A percentile compares a stretch with the other conserved stretches of the same genome.
phyloP scores from a whole-genome alignment of 2,113 vertebrate genomes.

The Poicephalus meyeri region DNA sequence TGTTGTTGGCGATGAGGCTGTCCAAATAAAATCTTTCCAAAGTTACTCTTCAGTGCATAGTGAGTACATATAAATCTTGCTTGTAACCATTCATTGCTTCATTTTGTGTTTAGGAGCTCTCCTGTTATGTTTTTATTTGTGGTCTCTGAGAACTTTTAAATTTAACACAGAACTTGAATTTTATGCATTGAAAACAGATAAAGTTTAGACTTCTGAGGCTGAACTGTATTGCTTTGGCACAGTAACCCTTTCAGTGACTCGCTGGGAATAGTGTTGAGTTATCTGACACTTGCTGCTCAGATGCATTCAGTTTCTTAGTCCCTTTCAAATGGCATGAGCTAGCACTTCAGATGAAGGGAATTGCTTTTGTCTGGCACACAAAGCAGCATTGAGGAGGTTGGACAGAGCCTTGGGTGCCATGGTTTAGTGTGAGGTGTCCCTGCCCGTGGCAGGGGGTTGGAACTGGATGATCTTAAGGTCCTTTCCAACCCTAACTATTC shows the following conservation, averaged over 20 bases:
- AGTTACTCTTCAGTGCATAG: neutral
- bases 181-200: neutral
- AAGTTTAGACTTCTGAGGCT: neutral
- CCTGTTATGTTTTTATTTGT: neutral
- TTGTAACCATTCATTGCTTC: neutral
- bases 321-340: rapidly evolving
- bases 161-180: neutral
- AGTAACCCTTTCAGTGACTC: neutral
- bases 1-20: neutral
- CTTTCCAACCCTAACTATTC: no score
- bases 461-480: no score
- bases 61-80: neutral
- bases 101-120: neutral
- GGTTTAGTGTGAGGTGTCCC: no score
- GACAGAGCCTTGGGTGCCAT: no score
- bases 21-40: neutral
- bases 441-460: no score
- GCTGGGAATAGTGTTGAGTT: neutral
- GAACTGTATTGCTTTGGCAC: neutral
- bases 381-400: neutral
- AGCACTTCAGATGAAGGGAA: neutral
- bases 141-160: neutral
- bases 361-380: neutral
- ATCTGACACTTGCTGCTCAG: neutral
- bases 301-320: neutral